Conservation (phyloP, 2,888 invertebrate species). For the Leptinotarsa haldemani region DNA sequence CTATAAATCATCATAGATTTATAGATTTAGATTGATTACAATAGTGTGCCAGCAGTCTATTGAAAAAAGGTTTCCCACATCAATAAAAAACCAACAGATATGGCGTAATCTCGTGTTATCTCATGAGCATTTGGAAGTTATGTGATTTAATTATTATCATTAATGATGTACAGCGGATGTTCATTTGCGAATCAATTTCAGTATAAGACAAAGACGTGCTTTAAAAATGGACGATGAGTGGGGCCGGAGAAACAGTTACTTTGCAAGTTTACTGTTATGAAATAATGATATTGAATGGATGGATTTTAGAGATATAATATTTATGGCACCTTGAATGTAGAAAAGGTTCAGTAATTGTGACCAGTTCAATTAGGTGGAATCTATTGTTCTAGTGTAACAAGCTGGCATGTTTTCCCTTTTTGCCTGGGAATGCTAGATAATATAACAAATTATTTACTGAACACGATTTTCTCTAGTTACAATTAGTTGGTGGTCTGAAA, state of each 20-base stretch:
- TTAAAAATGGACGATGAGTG: constrained; percentile 11
- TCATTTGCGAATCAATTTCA: constrained; percentile 24
- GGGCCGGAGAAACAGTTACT: constrained; percentile 18
- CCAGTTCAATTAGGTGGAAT: not conserved
- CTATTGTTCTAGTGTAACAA: constrained; percentile 5
- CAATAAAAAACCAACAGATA: constrained; percentile 24
- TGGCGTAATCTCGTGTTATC: constrained; percentile 14
- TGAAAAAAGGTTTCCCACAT: constrained; percentile 30
- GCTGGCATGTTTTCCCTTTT: not conserved
- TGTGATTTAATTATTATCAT: constrained; percentile 27
- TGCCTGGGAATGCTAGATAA: not conserved
- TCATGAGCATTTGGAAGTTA: constrained; percentile 27
- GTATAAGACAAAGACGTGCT: constrained; percentile 13
- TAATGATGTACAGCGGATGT: constrained; percentile 23
- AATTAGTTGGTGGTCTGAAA: no score
- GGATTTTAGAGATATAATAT: constrained; percentile 24
- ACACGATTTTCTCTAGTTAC: not conserved
- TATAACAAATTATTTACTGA: constrained; percentile 2
- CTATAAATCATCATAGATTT: constrained; percentile 28
- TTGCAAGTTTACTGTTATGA: constrained; percentile 26
- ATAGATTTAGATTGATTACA: constrained; percentile 29
- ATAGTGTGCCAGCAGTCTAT: constrained; percentile 24
- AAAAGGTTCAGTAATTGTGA: constrained; percentile 15
- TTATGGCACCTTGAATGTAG: constrained; percentile 23
- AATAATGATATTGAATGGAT: constrained; percentile 25